These are phyloP conservation scores for Matsumyia berberina DNA, from an alignment of 2,888 invertebrate species.

Conservation along the genomic window DNA sequence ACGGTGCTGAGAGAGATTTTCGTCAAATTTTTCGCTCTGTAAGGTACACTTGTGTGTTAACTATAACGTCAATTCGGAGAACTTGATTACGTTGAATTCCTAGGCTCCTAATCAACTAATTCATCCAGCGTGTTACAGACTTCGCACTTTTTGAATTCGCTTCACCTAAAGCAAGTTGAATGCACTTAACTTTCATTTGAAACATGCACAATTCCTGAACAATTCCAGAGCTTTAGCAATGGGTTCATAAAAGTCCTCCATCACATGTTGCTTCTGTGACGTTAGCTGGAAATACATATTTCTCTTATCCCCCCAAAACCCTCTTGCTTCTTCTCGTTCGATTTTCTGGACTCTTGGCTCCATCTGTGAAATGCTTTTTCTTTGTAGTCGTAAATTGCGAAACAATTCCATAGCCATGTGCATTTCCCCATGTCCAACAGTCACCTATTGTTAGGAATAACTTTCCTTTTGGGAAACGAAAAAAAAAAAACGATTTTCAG, in stretches of 20 bases:
- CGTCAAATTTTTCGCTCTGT: no score
- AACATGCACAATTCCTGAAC: not conserved
- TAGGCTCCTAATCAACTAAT: no score
- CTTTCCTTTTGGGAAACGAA: constrained; percentile 6
- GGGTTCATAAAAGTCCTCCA: not conserved
- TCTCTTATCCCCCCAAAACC: not conserved
- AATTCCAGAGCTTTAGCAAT: not conserved
- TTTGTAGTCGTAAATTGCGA: constrained; percentile 20
- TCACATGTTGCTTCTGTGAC: not conserved
- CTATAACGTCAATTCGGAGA: no score
- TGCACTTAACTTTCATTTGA: not conserved
- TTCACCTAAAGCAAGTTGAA: not conserved
- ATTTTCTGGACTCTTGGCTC: no score
- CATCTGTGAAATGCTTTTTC: not conserved
- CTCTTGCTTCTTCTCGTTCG: not conserved
- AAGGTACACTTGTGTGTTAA: no score
- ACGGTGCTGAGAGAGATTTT: no score
- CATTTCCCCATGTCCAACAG: constrained; percentile 11
- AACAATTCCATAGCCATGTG: constrained; percentile 19
- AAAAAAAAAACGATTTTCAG: not conserved
- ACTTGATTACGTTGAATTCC: no score
- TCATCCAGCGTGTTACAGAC: no score
- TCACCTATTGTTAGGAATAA: constrained; percentile 43
- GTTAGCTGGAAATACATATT: constrained; percentile 6
- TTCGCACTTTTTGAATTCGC: not conserved